Evolutionary conservation across 1,140 invertebrate genomes (phyloP).

Genomic region (Nomia melanderi): DNA sequence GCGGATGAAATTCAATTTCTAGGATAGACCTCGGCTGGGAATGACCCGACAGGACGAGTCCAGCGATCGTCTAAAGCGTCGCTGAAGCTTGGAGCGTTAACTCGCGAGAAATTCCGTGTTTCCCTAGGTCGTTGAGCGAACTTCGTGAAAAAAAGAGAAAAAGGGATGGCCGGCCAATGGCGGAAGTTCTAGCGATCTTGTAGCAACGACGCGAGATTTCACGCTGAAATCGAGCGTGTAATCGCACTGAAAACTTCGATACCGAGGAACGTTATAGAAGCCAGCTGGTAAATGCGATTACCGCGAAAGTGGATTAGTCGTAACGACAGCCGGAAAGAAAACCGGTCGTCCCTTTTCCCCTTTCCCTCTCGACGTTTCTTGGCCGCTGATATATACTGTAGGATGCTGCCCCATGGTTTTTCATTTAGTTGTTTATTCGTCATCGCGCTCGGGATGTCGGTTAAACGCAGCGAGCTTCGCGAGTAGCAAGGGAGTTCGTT

Average conservation of each 20-base stretch:
- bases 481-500: neutral
- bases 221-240: conserved; percentile 1
- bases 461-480: conserved; percentile 32
- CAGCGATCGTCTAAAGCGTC: neutral
- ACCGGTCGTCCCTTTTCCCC: neutral
- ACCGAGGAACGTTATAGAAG: conserved; percentile 3
- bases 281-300: conserved; percentile 26
- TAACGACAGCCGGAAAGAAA: conserved; percentile 19
- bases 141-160: neutral
- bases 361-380: neutral
- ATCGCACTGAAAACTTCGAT: neutral
- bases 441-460: neutral
- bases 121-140: neutral
- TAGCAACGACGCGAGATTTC: neutral
- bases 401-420: too few species aligned
- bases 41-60: neutral
- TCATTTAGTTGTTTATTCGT: conserved; percentile 40
- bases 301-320: conserved; percentile 30
- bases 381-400: too few species aligned
- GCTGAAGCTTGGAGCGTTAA: neutral
- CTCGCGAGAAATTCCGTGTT: neutral
- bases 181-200: neutral
- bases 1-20: conserved; percentile 70
- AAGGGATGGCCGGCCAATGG: neutral
- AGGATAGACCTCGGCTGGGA: conserved; percentile 3